Conservation (phyloP, 2,797 vertebrate species). For the Poecilia wingei region DNA sequence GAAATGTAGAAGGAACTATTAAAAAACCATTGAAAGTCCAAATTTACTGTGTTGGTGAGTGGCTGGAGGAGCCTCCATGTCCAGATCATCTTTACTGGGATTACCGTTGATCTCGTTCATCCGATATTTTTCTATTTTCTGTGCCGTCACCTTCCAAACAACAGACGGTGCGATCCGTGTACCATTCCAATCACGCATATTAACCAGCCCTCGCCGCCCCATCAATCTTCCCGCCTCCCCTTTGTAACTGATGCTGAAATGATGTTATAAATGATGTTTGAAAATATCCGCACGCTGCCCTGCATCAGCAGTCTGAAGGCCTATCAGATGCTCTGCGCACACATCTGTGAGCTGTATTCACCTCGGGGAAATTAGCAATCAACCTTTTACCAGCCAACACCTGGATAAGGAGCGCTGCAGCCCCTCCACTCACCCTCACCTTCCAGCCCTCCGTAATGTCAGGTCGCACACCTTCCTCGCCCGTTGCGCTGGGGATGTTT, state of each 20-base stretch:
- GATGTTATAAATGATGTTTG: slow-evolving; percentile 75
- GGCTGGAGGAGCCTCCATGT: not conserved
- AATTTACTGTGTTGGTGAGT: not conserved
- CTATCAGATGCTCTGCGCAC: slow-evolving; percentile 60
- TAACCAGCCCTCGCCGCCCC: slow-evolving; percentile 61
- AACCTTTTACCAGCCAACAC: slow-evolving; percentile 72
- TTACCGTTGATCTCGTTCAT: slow-evolving; percentile 54
- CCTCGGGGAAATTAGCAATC: slow-evolving; percentile 78
- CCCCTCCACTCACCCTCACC: slow-evolving; percentile 17
- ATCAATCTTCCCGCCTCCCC: slow-evolving; percentile 69
- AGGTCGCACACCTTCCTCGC: slow-evolving; percentile 51
- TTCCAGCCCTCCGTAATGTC: slow-evolving; percentile 53
- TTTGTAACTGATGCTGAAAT: slow-evolving; percentile 69
- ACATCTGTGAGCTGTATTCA: slow-evolving; percentile 64
- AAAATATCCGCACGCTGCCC: slow-evolving; percentile 55
- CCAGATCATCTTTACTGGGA: slow-evolving; percentile 50
- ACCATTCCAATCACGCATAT: slow-evolving; percentile 71
- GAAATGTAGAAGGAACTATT: not conserved
- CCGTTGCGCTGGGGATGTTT: slow-evolving; percentile 50
- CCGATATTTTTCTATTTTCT: slow-evolving; percentile 36
- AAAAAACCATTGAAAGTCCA: not conserved
- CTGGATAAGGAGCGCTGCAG: slow-evolving; percentile 61
- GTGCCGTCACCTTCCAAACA: slow-evolving; percentile 35
- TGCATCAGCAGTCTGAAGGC: slow-evolving; percentile 65
- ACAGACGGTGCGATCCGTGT: slow-evolving; percentile 37